These are phyloP conservation scores for Tetrapedia diversipes DNA, from an alignment of 2,888 invertebrate species.

Conservation along the genomic window DNA sequence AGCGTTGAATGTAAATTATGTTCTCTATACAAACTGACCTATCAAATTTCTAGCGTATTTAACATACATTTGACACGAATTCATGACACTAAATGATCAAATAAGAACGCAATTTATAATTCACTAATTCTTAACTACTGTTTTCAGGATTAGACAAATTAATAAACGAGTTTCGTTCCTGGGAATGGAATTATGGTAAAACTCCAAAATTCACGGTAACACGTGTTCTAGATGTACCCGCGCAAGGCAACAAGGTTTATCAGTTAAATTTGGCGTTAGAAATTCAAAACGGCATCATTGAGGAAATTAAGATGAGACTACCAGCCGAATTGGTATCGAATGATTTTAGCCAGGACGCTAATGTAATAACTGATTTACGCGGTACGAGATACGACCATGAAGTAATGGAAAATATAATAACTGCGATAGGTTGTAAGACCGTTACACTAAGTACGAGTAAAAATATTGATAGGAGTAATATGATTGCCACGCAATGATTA, in stretches of 20 bases:
- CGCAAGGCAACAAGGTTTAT: slow-evolving; percentile 76
- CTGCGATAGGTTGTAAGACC: slow-evolving; percentile 79
- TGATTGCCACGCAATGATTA: slow-evolving; percentile 76
- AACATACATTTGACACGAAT: background rate
- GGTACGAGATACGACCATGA: slow-evolving; percentile 87
- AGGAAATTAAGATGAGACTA: slow-evolving; percentile 87
- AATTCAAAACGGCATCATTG: slow-evolving; percentile 87
- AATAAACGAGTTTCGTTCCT: slow-evolving; percentile 88
- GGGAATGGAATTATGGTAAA: slow-evolving; percentile 95
- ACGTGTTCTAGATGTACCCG: slow-evolving; percentile 86
- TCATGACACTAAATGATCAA: background rate
- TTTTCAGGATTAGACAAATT: slow-evolving; percentile 88
- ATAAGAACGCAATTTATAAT: background rate
- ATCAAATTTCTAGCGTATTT: background rate
- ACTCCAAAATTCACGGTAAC: slow-evolving; percentile 93
- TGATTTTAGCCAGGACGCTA: slow-evolving; percentile 87
- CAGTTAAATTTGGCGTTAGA: slow-evolving; percentile 87
- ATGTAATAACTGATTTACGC: slow-evolving; percentile 87
- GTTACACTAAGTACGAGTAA: slow-evolving; percentile 66
- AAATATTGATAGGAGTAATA: slow-evolving; percentile 73
- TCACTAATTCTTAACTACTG: slow-evolving; percentile 4
- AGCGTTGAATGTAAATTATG: background rate
- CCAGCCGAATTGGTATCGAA: slow-evolving; percentile 86
- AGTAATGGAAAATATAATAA: slow-evolving; percentile 85
- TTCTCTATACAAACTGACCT: background rate